Evolutionary conservation across 2,113 vertebrate genomes (phyloP), one percentile per base, ranked within the genome.

Genomic region (Percina caprodes): DNA sequence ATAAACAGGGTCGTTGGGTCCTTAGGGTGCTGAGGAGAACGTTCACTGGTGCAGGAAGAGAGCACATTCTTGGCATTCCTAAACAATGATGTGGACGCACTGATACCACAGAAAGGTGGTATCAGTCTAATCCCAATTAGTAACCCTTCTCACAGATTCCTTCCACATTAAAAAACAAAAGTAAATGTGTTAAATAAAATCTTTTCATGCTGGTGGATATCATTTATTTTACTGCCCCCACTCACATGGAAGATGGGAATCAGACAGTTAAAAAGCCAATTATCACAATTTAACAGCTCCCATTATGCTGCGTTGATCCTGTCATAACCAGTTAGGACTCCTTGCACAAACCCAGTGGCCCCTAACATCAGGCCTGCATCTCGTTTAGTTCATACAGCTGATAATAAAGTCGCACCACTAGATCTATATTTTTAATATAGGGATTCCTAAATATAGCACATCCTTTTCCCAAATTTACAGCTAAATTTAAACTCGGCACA

Each of bases 321-420:
- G 87, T 75, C 87, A 55, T 33, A 55, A 49, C 24, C 16, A 46
- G 59, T 86, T 54, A 72, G n/a, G 54, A 52, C 68, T 69, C 45
- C 15, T 13, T 11, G 4, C 4, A 54, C 54, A 69, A 80, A 76
- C 61, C 54, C 74, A 60, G 7, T 46, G 65, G 30, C 75, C 56
- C 51, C 45, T 65, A 6, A 14, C 30, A 21, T 54, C 67, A 18
- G 9, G 14, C 42, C 65, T 45, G 52, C 42, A 60, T n/a, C 60
- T 59, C 33, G 45, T 77, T 21, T 6, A 30, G 13, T 58, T 14
- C 18, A 51, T 23, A 30, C 16, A 62, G 58, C 9, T 12, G 39
- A 59, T 62, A 18, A 8, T 58, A 16, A 42, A 42, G 39, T 42
- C 2, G 2, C 39, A 42, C 39, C 39, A 42, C 39, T 42, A 42